Evolutionary conservation across 2,797 vertebrate species (phyloP), one percentile per base, ranked within the genome.

Genomic region (Lateolabrax maculatus): DNA sequence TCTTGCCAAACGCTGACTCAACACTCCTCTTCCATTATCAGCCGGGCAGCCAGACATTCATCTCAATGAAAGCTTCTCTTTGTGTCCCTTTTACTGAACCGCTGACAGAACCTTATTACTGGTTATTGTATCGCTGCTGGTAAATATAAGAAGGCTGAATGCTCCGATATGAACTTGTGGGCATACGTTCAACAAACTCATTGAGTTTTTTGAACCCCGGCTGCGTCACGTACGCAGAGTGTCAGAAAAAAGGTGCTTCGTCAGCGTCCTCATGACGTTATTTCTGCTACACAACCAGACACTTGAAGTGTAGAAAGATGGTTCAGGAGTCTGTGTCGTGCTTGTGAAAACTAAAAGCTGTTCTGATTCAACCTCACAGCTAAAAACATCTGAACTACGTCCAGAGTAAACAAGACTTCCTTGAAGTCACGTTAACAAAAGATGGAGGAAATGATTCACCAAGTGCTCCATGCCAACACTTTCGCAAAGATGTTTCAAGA

Each of bases 1-100:
- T 55, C 44, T 41, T 51, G 74, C 79, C 73, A 80, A 87, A 31
- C 2, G 77, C 84, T 90, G 87, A 90, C 66, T 90, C 77, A 13
- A 1, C 79, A 19, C 62, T 16, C 55, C 29, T 56, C 16, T 31
- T 79, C 74, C 18, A 21, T 83, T 83, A 79, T 76, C 27, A 3
- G 31, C 48, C 39, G 0, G 31, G 52, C 71, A 44, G 73, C 23
- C 61, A 51, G 71, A 81, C 69, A 66, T 80, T 76, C 23, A 76
- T 89, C 82, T 90, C 62, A 82, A 65, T 82, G 68, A 79, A 80
- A 81, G 83, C 71, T 3, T 34, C 52, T 57, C 75, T 58, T 66
- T 71, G 80, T 77, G 75, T 48, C 23, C 4, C 25, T 23, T 25
- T 23, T n/a, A 9, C 75, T 65, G 57, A 69, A 71, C 65, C 62